phyloP scores from a whole-genome alignment of 2,113 vertebrate species.

The Notiomystis cincta region DNA sequence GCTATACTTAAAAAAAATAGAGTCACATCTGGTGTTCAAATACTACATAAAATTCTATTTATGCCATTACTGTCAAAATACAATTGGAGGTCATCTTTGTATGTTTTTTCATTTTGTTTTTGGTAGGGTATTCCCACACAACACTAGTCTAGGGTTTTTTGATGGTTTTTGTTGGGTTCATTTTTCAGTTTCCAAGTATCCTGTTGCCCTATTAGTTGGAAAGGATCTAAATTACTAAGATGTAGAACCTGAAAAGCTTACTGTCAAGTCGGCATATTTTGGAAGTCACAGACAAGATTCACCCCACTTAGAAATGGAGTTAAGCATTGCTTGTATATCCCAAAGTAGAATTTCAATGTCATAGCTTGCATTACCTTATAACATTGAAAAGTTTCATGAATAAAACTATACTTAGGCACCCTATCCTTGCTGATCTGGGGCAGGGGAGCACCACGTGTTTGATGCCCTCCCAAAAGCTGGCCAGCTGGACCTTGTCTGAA shows the following conservation, averaged over 20 bases:
- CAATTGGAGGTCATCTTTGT: background rate
- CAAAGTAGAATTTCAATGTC: background rate
- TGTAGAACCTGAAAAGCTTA: background rate
- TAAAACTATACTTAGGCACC: background rate
- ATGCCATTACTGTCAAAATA: background rate
- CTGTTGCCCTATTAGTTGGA: background rate
- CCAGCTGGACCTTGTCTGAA: background rate
- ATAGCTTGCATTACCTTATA: background rate
- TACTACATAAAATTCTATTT: background rate
- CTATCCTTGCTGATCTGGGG: background rate
- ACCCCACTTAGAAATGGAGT: background rate
- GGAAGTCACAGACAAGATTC: background rate
- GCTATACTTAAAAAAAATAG: background rate
- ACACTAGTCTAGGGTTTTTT: background rate
- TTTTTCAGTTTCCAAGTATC: background rate
- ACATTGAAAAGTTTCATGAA: background rate
- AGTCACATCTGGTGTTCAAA: background rate
- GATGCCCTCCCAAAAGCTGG: background rate
- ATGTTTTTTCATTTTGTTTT: background rate
- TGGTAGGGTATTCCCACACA: background rate
- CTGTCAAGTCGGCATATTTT: background rate
- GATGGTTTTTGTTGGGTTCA: background rate
- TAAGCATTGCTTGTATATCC: background rate
- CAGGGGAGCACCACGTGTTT: background rate
- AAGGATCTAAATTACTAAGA: background rate